Evolutionary conservation across 2,888 invertebrate genomes (phyloP).

Genomic region (Cheilosia vulpina): DNA sequence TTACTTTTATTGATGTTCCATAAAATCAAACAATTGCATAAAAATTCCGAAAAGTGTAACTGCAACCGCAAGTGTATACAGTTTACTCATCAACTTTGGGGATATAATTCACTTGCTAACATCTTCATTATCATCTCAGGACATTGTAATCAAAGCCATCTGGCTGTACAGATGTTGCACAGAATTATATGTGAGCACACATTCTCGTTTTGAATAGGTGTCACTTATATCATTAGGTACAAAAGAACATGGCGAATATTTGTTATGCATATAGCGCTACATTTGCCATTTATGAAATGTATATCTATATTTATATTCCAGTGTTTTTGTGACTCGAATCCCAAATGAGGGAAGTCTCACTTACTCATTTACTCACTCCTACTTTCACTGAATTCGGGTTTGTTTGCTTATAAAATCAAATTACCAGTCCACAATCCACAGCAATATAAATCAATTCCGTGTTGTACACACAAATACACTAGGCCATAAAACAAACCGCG

Average conservation of each 20-base stretch:
- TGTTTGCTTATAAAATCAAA: neutral
- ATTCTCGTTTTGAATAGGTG: too few relatives aligned
- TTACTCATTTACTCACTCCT: neutral
- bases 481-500: neutral
- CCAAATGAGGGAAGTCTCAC: neutral
- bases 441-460: neutral
- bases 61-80: neutral
- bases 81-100: neutral
- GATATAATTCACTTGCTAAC: neutral
- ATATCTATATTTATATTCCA: neutral
- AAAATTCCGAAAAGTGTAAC: too few relatives aligned
- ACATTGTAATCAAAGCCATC: neutral
- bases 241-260: too few relatives aligned
- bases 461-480: neutral
- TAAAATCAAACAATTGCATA: too few relatives aligned
- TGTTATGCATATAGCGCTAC: too few relatives aligned
- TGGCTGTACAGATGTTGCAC: neutral
- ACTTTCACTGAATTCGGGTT: conserved; percentile 4
- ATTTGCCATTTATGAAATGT: neutral
- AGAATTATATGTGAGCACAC: neutral
- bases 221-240: too few relatives aligned
- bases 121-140: neutral
- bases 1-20: too few relatives aligned
- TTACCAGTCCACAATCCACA: neutral
- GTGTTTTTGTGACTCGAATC: neutral